These are phyloP conservation scores for Cephalopterus ornatus DNA, from an alignment of 2,113 vertebrate genomes.

Conservation along the genomic window DNA sequence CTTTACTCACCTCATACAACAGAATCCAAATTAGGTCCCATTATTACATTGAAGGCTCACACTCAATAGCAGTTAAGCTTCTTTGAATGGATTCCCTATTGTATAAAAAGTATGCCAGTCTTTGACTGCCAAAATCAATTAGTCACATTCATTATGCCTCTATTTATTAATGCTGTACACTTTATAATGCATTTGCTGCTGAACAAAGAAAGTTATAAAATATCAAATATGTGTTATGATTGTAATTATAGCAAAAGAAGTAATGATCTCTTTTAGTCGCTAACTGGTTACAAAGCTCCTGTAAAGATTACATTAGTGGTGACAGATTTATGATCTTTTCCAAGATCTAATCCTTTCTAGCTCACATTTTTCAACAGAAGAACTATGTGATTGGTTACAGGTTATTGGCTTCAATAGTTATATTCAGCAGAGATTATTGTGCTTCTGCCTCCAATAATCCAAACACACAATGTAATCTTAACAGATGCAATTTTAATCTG, in stretches of 20 bases:
- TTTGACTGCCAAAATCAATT: conserved; percentile 85
- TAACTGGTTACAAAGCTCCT: conserved; percentile 72
- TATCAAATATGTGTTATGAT: conserved; percentile 75
- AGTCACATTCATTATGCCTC: conserved; percentile 85
- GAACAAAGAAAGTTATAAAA: conserved; percentile 80
- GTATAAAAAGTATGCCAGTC: conserved; percentile 82
- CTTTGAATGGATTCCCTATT: conserved; percentile 80
- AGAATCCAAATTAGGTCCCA: conserved; percentile 78
- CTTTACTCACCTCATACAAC: conserved; percentile 71
- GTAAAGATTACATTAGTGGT: conserved; percentile 72
- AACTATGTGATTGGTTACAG: conserved; percentile 73
- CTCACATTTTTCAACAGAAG: conserved; percentile 67
- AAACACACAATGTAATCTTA: conserved; percentile 67
- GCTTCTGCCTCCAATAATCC: conserved; percentile 69
- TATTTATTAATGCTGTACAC: conserved; percentile 82
- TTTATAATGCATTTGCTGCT: conserved; percentile 72
- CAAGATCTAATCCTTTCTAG: conserved; percentile 70
- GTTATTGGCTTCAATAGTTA: conserved; percentile 71
- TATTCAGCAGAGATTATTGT: conserved; percentile 65
- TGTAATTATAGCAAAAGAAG: conserved; percentile 71
- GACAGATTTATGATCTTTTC: conserved; percentile 76
- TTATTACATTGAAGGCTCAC: conserved; percentile 74
- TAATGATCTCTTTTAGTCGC: conserved; percentile 69
- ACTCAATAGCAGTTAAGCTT: conserved; percentile 80
- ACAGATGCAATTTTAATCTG: conserved; percentile 76